Base-by-base conservation (phyloP, 2,113 vertebrate genomes). In the Vulpes vulpes region DNA sequence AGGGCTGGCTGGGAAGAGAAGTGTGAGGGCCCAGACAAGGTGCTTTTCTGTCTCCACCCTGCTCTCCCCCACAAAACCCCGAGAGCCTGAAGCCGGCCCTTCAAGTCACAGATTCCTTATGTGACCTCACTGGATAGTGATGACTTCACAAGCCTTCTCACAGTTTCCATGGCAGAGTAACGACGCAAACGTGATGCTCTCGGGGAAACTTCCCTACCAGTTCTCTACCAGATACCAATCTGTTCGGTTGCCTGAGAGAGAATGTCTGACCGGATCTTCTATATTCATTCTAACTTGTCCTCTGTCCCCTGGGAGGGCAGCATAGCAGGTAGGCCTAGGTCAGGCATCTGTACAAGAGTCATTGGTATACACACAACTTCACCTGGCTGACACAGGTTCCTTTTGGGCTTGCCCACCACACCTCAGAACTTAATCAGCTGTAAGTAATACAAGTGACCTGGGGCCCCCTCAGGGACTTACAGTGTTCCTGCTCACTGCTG, bases 191-290 rank as follows among this genome's bases (percentile, higher is more conserved):
- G 0, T 83, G 17, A 19, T 85, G 7, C 30, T 71, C 38, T 73
- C 4, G 1, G 67, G 30, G n/a, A 88, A 84, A 43, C 30, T 53
- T 90, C 55, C 51, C 67, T 76, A 49, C 43, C 35, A 74, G 27
- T 94, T 96, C 79, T 89, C 62, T 89, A 27, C 30, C 6, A 80
- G 78, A 80, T 2, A 92, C 49, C 57, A 53, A 17, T 55, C 60
- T n/a, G 35, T 74, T 55, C 76, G 64, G 60, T 51, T 87, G 64
- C 30, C n/a, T 94, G 23, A 89, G 64, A 85, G 64, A 96, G 87
- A 96, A 97, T 97, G 88, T 94, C 81, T 76, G 83, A 97, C n/a
- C 32, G 14, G 43, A 96, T 97, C 65, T 62, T 97, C 49, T 96
- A 95, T 51, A 94, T 97, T 73, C 49, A 94, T 3, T 92, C 71